phyloP scores from a whole-genome alignment of 2,113 vertebrate species.

The Ivindomyrus marchei region DNA sequence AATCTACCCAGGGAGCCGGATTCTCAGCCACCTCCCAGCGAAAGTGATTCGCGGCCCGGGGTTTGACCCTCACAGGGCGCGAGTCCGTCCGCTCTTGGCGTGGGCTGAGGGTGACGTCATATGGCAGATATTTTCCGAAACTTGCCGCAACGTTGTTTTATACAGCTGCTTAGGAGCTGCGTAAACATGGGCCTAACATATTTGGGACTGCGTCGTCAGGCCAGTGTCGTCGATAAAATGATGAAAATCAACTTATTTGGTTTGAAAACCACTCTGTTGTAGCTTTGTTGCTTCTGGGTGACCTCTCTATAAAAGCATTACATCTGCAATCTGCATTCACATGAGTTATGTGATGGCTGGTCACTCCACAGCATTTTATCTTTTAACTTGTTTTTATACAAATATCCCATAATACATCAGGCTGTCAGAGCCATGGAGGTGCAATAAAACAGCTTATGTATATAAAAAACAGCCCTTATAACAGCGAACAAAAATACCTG shows the following conservation, averaged over 20 bases:
- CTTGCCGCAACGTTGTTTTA: not conserved
- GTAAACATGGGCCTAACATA: not conserved
- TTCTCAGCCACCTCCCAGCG: not conserved
- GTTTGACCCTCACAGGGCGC: slow-evolving; percentile 21
- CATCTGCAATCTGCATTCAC: not conserved
- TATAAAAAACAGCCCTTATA: not conserved
- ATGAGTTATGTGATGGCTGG: not conserved
- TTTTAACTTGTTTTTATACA: not conserved
- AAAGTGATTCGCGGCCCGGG: not conserved
- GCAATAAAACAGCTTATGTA: slow-evolving; percentile 11
- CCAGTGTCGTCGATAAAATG: not conserved
- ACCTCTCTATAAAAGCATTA: not conserved
- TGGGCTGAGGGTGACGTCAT: slow-evolving; percentile 24
- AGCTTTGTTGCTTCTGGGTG: not conserved
- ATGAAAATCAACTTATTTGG: not conserved
- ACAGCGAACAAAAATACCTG: not conserved
- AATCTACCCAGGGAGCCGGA: not conserved
- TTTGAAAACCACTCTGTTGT: not conserved
- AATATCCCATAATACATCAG: not conserved
- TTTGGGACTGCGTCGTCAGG: not conserved
- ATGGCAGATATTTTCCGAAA: slow-evolving; percentile 39
- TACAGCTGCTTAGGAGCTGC: not conserved
- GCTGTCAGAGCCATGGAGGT: not conserved
- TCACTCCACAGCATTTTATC: not conserved
- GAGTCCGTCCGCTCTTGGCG: not conserved